Base-by-base conservation (phyloP, 2,888 invertebrate genomes). In the Atherix ibis region DNA sequence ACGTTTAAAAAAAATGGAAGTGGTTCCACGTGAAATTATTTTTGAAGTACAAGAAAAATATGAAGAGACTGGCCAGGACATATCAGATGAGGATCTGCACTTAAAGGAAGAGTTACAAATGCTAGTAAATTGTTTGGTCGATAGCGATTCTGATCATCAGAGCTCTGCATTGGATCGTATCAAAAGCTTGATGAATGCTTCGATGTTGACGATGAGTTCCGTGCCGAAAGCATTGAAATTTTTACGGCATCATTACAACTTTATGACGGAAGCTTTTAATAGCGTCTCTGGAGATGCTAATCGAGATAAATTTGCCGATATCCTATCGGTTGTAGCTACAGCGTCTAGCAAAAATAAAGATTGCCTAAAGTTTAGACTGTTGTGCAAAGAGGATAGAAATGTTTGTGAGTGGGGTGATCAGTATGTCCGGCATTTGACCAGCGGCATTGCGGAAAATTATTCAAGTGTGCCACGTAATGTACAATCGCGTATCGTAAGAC, bases 341-440 rank as follows among this genome's bases (percentile, higher is more conserved):
- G 80, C 80, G 18, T 76, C 80, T 54, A 76, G 83, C 48, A 84
- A 74, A 38, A 67, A 65, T 35, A 68, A 62, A 43, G 97, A 98
- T 57, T 95, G 95, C 53, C 66, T 98, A 6, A 85, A 85, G 50
- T 98, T 83, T 57, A 79, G 94, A 44, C 67, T 97, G 16, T 58
- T 78, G 41, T 58, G 60, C 35, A 59, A 62, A 45, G 88, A 92
- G 19, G 76, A 77, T 17, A 76, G 78, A 43, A 80, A 83, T 53
- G 84, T 98, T 43, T 92, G 92, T 5, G 88, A 92, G 50, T 98
- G 98, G 98, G 98, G 98, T 1, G 97, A 98, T 65, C 98, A 98
- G 65, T 98, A 97, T 67, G 89, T 98, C 34, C 74, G 92, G 40
- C 97, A 97, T 65, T 65, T 85, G 37, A 82, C 84, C 42, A 76